Evolutionary conservation across 2,113 vertebrate species (phyloP).

Genomic region (Condylura cristata): DNA sequence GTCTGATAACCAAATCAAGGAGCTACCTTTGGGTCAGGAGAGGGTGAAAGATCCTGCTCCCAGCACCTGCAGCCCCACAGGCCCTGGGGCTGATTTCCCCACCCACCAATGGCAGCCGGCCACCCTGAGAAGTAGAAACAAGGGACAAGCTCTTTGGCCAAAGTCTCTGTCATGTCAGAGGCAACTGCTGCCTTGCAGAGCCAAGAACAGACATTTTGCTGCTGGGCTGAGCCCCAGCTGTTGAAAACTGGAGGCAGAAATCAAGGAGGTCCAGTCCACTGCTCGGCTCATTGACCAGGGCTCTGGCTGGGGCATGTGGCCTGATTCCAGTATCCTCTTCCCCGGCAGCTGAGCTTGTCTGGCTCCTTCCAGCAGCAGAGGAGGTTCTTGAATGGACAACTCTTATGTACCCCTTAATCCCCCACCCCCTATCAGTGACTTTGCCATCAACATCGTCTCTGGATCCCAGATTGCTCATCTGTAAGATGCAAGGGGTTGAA

Average conservation of each 20-base stretch:
- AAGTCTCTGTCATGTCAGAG: background rate
- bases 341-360: background rate
- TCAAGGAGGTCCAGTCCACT: background rate
- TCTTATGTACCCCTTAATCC: background rate
- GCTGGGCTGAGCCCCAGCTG: conserved; percentile 33
- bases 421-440: background rate
- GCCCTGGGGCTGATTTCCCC: background rate
- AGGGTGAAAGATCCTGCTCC: background rate
- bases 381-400: background rate
- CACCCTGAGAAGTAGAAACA: background rate
- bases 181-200: conserved; percentile 41
- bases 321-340: background rate
- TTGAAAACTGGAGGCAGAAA: conserved; percentile 17
- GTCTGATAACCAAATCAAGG: conserved; percentile 61
- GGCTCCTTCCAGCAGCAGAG: background rate
- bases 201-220: conserved; percentile 61
- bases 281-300: background rate
- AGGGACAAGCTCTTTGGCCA: background rate
- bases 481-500: background rate
- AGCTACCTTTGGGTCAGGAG: conserved; percentile 46
- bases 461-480: background rate
- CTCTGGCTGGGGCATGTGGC: background rate
- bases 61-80: background rate
- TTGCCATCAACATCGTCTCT: background rate
- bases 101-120: background rate